Conservation (phyloP, 2,113 vertebrate species). For the Haplochromis vanheusdeni region DNA sequence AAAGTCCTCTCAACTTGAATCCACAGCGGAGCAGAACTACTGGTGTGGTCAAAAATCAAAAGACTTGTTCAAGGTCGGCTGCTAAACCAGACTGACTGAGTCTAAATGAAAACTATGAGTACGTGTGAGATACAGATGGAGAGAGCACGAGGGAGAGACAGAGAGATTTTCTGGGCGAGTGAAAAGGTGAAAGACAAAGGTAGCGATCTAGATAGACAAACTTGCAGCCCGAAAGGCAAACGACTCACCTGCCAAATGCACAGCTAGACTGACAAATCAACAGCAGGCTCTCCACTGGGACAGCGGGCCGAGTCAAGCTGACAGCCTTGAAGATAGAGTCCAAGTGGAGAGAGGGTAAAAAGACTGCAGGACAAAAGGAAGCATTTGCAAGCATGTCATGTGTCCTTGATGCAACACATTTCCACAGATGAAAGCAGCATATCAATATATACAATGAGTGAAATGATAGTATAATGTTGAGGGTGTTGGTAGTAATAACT, state of each 20-base stretch:
- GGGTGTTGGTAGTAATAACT: background rate
- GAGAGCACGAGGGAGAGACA: background rate
- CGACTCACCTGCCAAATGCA: background rate
- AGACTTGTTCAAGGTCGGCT: conserved; percentile 21
- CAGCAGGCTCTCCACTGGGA: background rate
- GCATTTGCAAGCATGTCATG: background rate
- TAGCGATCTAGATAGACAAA: conserved; percentile 2
- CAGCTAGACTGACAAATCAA: conserved; percentile 5
- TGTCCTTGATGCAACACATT: background rate
- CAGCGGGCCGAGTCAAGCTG: background rate
- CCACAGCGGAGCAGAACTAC: conserved; percentile 9
- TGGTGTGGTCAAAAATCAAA: conserved; percentile 27
- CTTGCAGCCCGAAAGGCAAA: conserved; percentile 6
- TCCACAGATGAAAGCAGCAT: background rate
- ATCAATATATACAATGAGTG: background rate
- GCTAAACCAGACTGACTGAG: conserved; percentile 1
- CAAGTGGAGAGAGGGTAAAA: background rate
- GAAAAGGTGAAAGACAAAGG: conserved; percentile 4
- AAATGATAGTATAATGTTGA: background rate
- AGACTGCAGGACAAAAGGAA: background rate
- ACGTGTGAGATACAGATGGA: background rate
- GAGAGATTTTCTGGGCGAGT: background rate
- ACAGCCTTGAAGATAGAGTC: background rate
- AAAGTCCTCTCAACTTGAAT: background rate
- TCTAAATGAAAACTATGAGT: background rate